Conservation (phyloP, 2,797 vertebrate genomes). For the Phylloscopus collybita region DNA sequence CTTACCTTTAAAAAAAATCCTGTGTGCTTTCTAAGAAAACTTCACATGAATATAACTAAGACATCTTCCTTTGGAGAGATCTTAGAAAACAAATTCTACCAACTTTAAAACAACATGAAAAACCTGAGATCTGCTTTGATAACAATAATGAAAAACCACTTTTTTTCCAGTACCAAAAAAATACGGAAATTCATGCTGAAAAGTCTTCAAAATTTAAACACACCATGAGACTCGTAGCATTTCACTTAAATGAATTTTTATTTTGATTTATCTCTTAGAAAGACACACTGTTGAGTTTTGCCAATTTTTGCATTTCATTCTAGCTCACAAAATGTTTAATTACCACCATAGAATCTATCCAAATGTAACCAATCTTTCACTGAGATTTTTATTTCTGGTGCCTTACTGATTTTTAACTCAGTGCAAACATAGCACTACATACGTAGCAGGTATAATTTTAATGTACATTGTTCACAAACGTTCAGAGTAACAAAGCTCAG, state of each 20-base stretch:
- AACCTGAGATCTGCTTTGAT: neutral
- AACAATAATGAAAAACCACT: neutral
- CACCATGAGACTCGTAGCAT: neutral
- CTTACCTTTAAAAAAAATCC: neutral
- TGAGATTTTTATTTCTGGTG: neutral
- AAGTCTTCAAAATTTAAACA: neutral
- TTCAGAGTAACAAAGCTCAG: neutral
- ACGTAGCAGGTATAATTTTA: neutral
- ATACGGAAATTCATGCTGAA: neutral
- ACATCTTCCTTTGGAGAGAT: neutral
- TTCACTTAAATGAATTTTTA: neutral
- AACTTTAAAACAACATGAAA: neutral
- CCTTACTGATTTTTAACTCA: neutral
- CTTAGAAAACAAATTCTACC: neutral
- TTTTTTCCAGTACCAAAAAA: neutral
- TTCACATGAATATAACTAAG: neutral
- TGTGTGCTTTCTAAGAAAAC: neutral
- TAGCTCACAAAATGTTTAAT: neutral
- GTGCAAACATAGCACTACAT: neutral
- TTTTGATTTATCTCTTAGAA: neutral
- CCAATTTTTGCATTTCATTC: fast-evolving
- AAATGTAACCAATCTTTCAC: neutral
- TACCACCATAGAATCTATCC: neutral
- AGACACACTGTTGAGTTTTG: neutral
- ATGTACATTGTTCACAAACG: neutral